Base-by-base conservation (phyloP, 1,140 invertebrate genomes). In the Penaeus chinensis region DNA sequence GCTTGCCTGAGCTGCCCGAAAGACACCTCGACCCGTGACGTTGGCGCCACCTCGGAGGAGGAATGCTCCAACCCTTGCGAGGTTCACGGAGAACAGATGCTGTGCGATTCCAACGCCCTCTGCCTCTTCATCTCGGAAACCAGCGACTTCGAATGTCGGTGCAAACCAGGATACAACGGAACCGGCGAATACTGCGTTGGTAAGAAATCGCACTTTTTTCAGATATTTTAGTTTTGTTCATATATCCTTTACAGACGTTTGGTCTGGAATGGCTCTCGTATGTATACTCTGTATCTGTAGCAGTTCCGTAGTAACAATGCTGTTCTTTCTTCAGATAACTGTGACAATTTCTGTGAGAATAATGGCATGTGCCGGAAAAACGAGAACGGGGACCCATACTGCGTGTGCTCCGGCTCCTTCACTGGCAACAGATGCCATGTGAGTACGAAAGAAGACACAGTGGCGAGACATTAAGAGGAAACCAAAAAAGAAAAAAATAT, bases 21-120 rank as follows among this genome's bases (percentile, higher is more conserved):
- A 5, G 98, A 99, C 91, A 98, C 97, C 8, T 98, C 97, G 90
- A 99, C 98, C 0, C 96, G 95, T 91, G 94, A 94, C 91, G 93
- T 95, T 1, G 96, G 96, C 78, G 94, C 97, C 76, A 95, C 94
- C 63, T 95, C 95, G 87, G 95, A 95, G 92, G 93, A 95, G n/a
- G 96, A 98, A 90, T 98, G 97, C 92, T 96, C 95, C 60, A 98
- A 98, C 93, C 97, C 97, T 0, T 98, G 97, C 91, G 95, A 97
- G 91, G 96, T 96, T 91, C 95, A 95, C 89, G 96, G 95, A 54
- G 94, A 96, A 4, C 95, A 96, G 90, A 95, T 96, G 94, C 95
- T 97, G 82, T 99, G 97, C 91, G 96, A 98, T 91, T 92, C 94
- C 0, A 98, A 98, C 92, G 97, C 97, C 0, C 96, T 97, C 91